Evolutionary conservation across 1,140 invertebrate genomes (phyloP), one percentile per base, ranked within the genome.

Genomic region (Drosophila repleta): DNA sequence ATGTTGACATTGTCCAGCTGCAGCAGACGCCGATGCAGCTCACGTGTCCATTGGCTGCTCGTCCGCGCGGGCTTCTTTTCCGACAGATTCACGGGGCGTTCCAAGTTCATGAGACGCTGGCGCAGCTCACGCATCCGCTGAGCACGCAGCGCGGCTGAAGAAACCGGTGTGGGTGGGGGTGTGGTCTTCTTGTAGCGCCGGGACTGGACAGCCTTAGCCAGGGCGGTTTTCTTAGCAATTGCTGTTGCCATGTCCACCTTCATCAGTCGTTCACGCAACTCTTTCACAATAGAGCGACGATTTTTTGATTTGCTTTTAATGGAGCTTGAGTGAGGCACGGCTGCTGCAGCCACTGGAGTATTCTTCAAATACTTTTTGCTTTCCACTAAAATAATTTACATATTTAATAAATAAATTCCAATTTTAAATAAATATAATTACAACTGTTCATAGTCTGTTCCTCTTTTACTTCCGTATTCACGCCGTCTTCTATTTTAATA

Each of bases 61-160:
- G 13, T 17, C 20, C 11, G 21, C 26, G 5, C 26, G 5, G 26
- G 39, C 17, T 17, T 43, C 2, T 17, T 17, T 8, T 18, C 26
- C 8, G 17, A 13, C 4, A 4, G 7, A 15, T 46, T 21, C 2
- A 3, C 15, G 7, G 24, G 10, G 13, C 21, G 4, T 3, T 56
- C 62, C 29, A 65, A 46, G 4, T 65, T 65, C 52, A 65, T 65
- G 1, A 65, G 52, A 18, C 62, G 62, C 41, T 65, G 62, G 4
- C 62, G 51, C n/a, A 65, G 52, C 10, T 65, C 41, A 8, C 29
- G 41, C 62, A 65, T 65, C 1, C n/a, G 61, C 18, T 63, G 18
- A 3, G 48, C 15, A 63, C 7, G 39, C 0, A 6, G 7, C 11
- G 8, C 1, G 13, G 8, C 2, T 29, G 29, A 26, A 13, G 11